These are phyloP conservation scores for Drosophila percnosoma DNA, from an alignment of 2,888 invertebrate species.

Conservation along the genomic window DNA sequence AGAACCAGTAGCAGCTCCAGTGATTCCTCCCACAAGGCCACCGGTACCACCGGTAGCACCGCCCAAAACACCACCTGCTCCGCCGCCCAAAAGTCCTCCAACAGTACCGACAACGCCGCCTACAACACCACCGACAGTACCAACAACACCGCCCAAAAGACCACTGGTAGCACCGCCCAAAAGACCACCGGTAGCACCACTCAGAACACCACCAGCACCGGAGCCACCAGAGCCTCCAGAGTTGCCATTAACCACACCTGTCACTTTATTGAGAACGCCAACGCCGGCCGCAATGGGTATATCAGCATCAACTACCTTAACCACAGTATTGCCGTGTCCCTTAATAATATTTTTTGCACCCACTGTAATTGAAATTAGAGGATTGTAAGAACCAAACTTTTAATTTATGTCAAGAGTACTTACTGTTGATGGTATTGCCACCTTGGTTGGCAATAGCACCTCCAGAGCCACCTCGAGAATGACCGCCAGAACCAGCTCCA, in stretches of 20 bases:
- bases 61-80: background rate
- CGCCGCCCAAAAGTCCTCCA: background rate
- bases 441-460: too few relatives aligned
- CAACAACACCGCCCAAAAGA: background rate
- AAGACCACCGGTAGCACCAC: background rate
- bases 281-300: background rate
- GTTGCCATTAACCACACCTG: slow-evolving; percentile 4
- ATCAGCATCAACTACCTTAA: slow-evolving; percentile 12
- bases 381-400: background rate
- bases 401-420: too few relatives aligned
- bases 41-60: slow-evolving; percentile 1
- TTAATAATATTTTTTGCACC: slow-evolving; percentile 10
- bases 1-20: background rate
- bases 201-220: background rate
- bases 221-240: slow-evolving; percentile 5
- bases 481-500: too few relatives aligned
- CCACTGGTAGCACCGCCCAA: background rate
- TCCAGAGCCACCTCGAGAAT: too few relatives aligned
- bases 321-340: slow-evolving; percentile 24
- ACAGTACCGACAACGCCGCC: background rate
- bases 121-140: background rate
- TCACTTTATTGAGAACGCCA: slow-evolving; percentile 3
- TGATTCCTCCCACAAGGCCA: background rate
- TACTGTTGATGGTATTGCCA: too few relatives aligned
- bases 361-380: slow-evolving; percentile 1